A percentile compares a stretch with the other conserved stretches of the same genome.
Evolutionary conservation across 2,888 invertebrate genomes (phyloP).

Genomic region (Drosophila greeni): DNA sequence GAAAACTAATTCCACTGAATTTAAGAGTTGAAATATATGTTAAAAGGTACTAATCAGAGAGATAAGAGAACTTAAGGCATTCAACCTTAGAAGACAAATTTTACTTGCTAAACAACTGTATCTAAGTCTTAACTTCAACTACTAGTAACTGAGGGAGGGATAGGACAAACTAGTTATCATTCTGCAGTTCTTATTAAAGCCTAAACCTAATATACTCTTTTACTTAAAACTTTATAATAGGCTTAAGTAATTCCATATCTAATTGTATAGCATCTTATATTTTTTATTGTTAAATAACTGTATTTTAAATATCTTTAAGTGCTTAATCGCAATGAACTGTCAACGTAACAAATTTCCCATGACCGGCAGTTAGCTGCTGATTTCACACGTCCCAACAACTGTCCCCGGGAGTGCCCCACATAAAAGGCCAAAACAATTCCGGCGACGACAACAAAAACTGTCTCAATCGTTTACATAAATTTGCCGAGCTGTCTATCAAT

Average conservation of each 20-base stretch:
- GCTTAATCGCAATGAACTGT: constrained; percentile 1
- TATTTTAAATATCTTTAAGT: not conserved
- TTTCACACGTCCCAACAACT: constrained; percentile 54
- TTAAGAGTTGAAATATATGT: not conserved
- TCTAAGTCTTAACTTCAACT: not conserved
- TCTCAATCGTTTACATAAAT: constrained; percentile 63
- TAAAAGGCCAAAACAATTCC: constrained; percentile 11
- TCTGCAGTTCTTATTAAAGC: not conserved
- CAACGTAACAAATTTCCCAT: constrained; percentile 24
- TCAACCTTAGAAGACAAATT: not conserved
- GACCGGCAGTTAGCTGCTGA: constrained; percentile 18
- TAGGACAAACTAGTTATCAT: not conserved
- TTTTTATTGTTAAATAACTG: not conserved
- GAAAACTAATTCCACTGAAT: constrained; percentile 1
- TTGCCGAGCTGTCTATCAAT: constrained; percentile 59
- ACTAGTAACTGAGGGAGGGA: not conserved
- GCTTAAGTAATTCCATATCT: not conserved
- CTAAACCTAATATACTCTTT: not conserved
- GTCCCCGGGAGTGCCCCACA: constrained; percentile 3
- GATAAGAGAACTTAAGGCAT: not conserved
- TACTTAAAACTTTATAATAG: not conserved
- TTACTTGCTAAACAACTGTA: not conserved
- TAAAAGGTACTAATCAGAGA: not conserved
- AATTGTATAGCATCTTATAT: not conserved
- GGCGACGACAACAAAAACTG: constrained; percentile 26